A percentile compares a stretch with the other conserved stretches of the same genome.
Evolutionary conservation across 2,113 vertebrate genomes (phyloP).

Genomic region (Ramphastos sulfuratus): DNA sequence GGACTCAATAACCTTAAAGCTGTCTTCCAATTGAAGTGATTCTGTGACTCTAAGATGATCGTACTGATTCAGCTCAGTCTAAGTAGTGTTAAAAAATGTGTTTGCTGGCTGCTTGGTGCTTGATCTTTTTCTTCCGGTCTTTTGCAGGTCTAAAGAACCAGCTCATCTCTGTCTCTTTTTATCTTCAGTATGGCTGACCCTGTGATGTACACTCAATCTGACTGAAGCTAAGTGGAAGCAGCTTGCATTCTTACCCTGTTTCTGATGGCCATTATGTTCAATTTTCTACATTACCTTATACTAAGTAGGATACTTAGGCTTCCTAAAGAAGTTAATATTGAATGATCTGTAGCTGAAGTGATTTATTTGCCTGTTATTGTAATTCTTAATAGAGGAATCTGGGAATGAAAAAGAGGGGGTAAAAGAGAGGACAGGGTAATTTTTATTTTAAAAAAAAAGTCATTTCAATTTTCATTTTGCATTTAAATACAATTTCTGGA

Average conservation of each 20-base stretch:
- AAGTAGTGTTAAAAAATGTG: background rate
- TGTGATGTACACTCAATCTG: too few species aligned
- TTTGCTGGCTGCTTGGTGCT: background rate
- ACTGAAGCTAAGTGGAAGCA: background rate
- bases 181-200: background rate
- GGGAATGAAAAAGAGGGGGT: background rate
- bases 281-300: background rate
- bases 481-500: background rate
- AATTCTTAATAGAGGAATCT: background rate
- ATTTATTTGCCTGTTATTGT: background rate
- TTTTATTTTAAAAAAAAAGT: background rate
- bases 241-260: background rate
- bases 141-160: background rate
- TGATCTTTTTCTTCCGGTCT: background rate
- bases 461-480: background rate
- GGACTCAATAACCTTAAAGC: too few species aligned
- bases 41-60: too few species aligned
- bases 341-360: background rate
- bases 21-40: too few species aligned
- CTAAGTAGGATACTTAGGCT: background rate
- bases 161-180: background rate
- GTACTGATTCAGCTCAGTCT: background rate
- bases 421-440: background rate
- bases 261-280: background rate
- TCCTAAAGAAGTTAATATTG: background rate